phyloP scores from a whole-genome alignment of 2,888 invertebrate species.

The Cephus pygmeus region DNA sequence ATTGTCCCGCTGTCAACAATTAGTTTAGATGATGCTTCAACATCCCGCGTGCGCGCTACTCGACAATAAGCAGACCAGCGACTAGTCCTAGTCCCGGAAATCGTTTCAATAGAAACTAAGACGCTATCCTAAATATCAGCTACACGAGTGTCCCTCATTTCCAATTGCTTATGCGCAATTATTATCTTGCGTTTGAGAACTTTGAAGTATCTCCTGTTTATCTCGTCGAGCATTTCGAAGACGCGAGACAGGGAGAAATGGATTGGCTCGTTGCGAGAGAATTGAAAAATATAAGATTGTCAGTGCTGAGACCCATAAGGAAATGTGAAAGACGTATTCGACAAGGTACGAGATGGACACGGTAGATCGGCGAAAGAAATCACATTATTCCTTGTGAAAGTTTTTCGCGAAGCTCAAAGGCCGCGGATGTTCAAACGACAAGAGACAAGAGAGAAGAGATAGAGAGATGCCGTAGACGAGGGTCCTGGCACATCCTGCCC shows the following conservation, averaged over 20 bases:
- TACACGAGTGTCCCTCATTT: too few species aligned
- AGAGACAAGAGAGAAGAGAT: conserved; percentile 47
- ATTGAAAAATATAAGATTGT: too few species aligned
- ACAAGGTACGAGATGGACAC: conserved; percentile 11
- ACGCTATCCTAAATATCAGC: too few species aligned
- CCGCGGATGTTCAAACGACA: conserved; percentile 52
- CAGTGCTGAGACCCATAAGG: too few species aligned
- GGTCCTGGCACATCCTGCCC: conserved; percentile 30
- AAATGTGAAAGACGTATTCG: conserved; percentile 4
- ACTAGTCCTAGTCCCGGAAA: background rate
- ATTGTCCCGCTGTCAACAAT: conserved; percentile 62
- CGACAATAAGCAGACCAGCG: background rate
- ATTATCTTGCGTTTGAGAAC: too few species aligned
- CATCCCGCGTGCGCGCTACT: conserved; percentile 26
- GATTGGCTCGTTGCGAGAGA: too few species aligned
- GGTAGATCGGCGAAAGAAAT: conserved; percentile 11
- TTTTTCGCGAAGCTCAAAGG: conserved; percentile 20
- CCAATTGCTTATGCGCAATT: too few species aligned
- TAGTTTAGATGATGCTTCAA: conserved; percentile 60
- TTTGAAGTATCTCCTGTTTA: too few species aligned
- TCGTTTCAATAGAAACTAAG: conserved; percentile 1
- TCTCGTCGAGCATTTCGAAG: too few species aligned
- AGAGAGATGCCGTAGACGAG: conserved; percentile 31
- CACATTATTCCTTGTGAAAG: conserved; percentile 20
- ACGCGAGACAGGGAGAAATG: too few species aligned